phyloP scores from a whole-genome alignment of 2,113 vertebrate species.

The Paradoxurus hermaphroditus region DNA sequence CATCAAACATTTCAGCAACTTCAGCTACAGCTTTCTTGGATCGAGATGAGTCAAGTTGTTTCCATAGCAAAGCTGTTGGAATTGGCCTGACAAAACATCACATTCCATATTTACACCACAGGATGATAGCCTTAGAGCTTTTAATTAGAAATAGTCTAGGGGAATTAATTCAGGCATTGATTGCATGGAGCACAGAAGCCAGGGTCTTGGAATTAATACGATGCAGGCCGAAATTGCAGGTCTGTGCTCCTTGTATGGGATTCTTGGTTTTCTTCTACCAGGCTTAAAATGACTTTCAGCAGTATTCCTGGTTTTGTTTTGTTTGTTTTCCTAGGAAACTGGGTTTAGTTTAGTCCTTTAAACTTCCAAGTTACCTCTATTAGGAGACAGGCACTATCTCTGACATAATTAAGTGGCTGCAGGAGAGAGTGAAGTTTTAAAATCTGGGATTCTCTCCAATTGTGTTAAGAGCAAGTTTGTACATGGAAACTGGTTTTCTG shows the following conservation, averaged over 20 bases:
- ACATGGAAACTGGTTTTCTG: not conserved
- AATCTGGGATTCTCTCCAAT: not conserved
- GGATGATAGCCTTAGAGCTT: not conserved
- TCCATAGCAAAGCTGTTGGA: not conserved
- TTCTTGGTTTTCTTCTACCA: not conserved
- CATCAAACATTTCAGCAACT: not conserved
- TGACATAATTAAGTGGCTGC: not conserved
- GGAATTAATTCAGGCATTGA: not conserved
- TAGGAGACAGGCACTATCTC: not conserved
- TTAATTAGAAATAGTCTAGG: not conserved
- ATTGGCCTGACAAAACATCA: not conserved
- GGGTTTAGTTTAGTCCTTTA: not conserved
- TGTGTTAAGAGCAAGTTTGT: not conserved
- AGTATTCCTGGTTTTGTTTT: not conserved
- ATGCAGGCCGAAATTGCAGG: not conserved
- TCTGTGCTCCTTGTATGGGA: not conserved
- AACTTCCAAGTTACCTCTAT: not conserved
- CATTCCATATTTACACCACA: not conserved
- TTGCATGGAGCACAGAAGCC: not conserved
- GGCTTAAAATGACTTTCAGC: not conserved
- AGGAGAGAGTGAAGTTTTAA: not conserved
- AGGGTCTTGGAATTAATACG: not conserved
- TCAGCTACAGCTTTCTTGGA: accelerated
- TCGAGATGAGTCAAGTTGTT: not conserved
- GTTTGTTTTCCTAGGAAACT: not conserved